phyloP scores from a whole-genome alignment of 2,888 invertebrate genomes.

The Trichopoda pennipes region DNA sequence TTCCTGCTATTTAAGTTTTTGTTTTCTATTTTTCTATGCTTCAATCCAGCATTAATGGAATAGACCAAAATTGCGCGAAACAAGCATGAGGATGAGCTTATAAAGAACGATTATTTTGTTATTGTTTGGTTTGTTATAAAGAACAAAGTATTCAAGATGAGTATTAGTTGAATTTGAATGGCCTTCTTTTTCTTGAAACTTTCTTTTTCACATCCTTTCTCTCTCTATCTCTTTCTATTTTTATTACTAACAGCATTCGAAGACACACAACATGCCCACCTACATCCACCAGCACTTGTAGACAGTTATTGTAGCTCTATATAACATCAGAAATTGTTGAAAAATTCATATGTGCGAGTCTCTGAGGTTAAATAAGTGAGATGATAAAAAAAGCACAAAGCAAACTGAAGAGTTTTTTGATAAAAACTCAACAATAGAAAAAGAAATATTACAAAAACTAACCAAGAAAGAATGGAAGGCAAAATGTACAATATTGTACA shows the following conservation, averaged over 20 bases:
- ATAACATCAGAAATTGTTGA: constrained; percentile 14
- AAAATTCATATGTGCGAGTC: constrained; percentile 55
- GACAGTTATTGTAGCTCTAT: constrained; percentile 22
- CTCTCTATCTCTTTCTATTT: neutral
- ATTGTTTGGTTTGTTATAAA: constrained; percentile 66
- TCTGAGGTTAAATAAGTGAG: constrained; percentile 66
- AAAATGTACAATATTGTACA: constrained; percentile 48
- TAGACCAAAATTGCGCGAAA: constrained; percentile 7
- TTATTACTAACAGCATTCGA: constrained; percentile 35
- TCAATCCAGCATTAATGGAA: constrained; percentile 25
- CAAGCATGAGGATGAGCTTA: constrained; percentile 45
- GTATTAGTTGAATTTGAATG: constrained; percentile 43
- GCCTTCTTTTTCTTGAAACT: constrained; percentile 35
- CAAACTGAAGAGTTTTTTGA: constrained; percentile 40
- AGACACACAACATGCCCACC: neutral
- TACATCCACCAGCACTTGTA: neutral
- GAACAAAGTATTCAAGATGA: constrained; percentile 33
- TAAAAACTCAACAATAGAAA: constrained; percentile 40
- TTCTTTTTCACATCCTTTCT: neutral
- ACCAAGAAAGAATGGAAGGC: constrained; percentile 37
- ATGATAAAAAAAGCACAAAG: constrained; percentile 49
- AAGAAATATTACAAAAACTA: constrained; percentile 3
- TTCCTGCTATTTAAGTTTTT: constrained; percentile 73
- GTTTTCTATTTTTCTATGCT: constrained; percentile 68
- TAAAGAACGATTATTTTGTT: constrained; percentile 76